Evolutionary conservation across 2,888 invertebrate species (phyloP), one percentile per base, ranked within the genome.

Genomic region (Coenonympha arcania): DNA sequence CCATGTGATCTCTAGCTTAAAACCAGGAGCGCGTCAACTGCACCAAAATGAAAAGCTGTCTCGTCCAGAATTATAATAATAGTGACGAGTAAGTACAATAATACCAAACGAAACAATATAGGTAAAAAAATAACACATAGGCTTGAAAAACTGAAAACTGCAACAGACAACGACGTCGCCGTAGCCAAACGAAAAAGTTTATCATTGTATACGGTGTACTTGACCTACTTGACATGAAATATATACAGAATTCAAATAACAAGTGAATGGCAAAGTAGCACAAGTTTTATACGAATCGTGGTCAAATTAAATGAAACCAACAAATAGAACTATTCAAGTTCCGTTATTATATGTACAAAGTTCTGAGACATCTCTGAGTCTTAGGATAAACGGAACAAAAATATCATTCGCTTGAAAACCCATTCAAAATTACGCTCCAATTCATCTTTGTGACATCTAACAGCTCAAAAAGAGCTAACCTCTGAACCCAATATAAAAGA

Each of bases 351-450:
- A 37, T 34, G n/a, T n/a, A n/a, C n/a, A 48, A 39, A 22, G 15
- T 37, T 36, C 36, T 26, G 50, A 46, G 31, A 24, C 19, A 44
- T n/a, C n/a, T n/a, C n/a, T 28, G 40, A 41, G 28, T 34, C 24
- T 48, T 3, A 34, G 30, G n/a, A n/a, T n/a, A 22, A 45, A 49
- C 40, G 45, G 47, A 40, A 34, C 34, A 49, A 42, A 48, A n/a
- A 39, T 37, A 28, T 13, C 19, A 20, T 45, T 52, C 48, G 28
- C 30, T 48, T 28, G 30, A 51, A 45, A 47, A 31, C 16, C 45
- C 48, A 28, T 46, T 52, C 40, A 52, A 54, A 54, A 52, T 54
- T 47, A 54, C 44, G 45, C 54, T 39, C 45, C 45, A 26, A 52
- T 52, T 52, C 48, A 48, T 45, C 31, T 52, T 22, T 33, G 39